Conservation (phyloP, 2,797 vertebrate species). For the Lacerta agilis region DNA sequence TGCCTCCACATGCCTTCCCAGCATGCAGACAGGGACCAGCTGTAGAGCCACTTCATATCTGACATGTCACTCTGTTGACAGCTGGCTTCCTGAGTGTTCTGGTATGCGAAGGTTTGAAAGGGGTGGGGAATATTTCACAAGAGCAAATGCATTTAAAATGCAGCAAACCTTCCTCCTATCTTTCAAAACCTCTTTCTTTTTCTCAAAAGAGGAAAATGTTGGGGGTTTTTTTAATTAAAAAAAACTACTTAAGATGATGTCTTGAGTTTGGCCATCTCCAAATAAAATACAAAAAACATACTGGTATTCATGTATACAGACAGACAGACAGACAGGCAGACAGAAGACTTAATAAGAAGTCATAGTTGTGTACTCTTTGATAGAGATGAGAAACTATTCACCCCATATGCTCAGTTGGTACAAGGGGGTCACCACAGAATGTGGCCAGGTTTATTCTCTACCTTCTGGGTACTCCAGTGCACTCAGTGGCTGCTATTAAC, state of each 20-base stretch:
- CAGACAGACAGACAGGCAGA: neutral
- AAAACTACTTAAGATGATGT: neutral
- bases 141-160: slow-evolving; percentile 39
- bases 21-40: slow-evolving; percentile 78
- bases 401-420: neutral
- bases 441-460: neutral
- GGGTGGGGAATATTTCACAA: slow-evolving; percentile 10
- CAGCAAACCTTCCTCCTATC: slow-evolving; percentile 11
- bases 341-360: neutral
- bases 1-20: slow-evolving; percentile 77
- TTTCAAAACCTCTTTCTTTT: slow-evolving; percentile 28
- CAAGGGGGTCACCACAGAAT: neutral
- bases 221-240: slow-evolving; percentile 27
- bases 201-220: slow-evolving; percentile 10
- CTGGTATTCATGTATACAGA: neutral
- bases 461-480: neutral
- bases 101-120: slow-evolving; percentile 52
- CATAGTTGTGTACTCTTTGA: neutral
- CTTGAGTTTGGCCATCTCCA: neutral
- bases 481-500: neutral
- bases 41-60: slow-evolving; percentile 74
- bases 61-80: slow-evolving; percentile 66
- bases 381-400: neutral
- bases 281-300: slow-evolving; percentile 2
- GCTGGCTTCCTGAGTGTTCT: slow-evolving; percentile 67